Percentiles rank a stretch among this genome's conserved stretches.
Evolutionary conservation across 2,888 invertebrate genomes (phyloP).

Genomic region (Dascillus cervinus): DNA sequence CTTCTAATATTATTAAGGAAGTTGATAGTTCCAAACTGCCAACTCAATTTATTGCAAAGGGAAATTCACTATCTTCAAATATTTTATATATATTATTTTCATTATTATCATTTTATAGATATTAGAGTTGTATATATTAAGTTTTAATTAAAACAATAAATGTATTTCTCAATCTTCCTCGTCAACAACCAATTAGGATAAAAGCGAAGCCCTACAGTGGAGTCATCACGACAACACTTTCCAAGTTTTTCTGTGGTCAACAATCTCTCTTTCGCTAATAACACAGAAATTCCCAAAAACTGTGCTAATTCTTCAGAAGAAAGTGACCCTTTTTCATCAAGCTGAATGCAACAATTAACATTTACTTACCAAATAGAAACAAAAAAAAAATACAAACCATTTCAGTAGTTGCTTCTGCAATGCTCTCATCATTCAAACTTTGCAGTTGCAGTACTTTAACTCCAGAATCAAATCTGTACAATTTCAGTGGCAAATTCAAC

Average conservation of each 20-base stretch:
- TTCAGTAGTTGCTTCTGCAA: conserved; percentile 59
- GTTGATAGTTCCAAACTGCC: no score
- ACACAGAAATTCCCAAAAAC: conserved; percentile 72
- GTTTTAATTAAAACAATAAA: no score
- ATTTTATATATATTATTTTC: no score
- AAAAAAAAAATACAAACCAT: conserved; percentile 41
- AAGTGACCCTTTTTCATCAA: conserved; percentile 60
- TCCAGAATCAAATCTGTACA: conserved; percentile 88
- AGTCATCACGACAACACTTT: conserved; percentile 87
- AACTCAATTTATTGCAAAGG: no score
- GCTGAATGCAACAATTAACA: conserved; percentile 40
- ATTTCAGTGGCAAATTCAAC: conserved; percentile 62
- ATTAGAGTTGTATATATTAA: no score
- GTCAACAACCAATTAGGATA: conserved; percentile 81
- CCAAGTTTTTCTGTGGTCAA: conserved; percentile 81
- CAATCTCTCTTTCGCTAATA: conserved; percentile 85
- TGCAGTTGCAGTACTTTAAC: conserved; percentile 86
- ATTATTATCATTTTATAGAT: no score
- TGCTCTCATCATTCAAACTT: conserved; percentile 62
- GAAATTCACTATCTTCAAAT: no score
- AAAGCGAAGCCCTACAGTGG: conserved; percentile 89
- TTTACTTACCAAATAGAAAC: background rate
- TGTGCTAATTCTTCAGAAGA: conserved; percentile 85
- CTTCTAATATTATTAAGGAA: no score
- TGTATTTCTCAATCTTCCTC: no score